A percentile compares a stretch with the other conserved stretches of the same genome.
phyloP scores from a whole-genome alignment of 2,113 vertebrate species.

The Ammodytes dubius region DNA sequence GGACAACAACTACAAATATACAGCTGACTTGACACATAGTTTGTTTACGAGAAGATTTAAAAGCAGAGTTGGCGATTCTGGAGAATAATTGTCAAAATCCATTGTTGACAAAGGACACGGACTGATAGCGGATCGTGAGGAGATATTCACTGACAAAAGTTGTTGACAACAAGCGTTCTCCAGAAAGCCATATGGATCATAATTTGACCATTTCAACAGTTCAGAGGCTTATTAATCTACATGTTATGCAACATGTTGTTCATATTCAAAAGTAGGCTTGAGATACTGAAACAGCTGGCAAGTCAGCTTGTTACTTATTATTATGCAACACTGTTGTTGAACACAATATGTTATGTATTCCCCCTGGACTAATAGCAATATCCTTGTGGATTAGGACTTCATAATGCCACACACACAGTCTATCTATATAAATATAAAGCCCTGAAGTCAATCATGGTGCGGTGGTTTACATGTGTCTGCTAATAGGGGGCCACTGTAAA shows the following conservation, averaged over 20 bases:
- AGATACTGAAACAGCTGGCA: background rate
- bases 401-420: background rate
- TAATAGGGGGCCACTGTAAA: constrained; percentile 29
- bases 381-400: constrained; percentile 6
- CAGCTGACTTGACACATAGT: background rate
- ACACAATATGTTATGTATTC: constrained; percentile 23
- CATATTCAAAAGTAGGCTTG: background rate
- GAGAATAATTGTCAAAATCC: no score
- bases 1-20: background rate
- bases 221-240: background rate
- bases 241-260: background rate
- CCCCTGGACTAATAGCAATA: constrained; percentile 23
- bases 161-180: no score
- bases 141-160: no score
- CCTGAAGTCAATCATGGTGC: constrained; percentile 8
- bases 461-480: background rate
- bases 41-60: no score
- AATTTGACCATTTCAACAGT: background rate
- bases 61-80: no score
- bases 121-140: no score
- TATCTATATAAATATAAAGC: constrained; percentile 6
- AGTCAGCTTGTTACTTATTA: constrained; percentile 11
- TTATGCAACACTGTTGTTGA: constrained; percentile 23
- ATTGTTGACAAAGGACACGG: no score
- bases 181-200: background rate